These are phyloP conservation scores for Aphaenogaster ashmeadi DNA, from an alignment of 1,140 invertebrate species.

Conservation along the genomic window DNA sequence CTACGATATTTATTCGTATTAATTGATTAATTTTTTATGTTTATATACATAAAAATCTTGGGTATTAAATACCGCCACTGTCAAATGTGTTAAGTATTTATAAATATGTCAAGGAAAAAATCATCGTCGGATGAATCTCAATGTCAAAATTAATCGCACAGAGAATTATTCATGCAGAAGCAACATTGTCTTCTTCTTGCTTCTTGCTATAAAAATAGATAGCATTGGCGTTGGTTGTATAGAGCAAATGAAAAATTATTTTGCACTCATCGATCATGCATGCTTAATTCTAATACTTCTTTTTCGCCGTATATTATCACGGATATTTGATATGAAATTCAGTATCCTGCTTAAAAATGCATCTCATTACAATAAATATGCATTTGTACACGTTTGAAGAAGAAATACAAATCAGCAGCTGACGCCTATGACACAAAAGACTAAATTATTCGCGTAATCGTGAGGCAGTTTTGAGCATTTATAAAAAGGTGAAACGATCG, in stretches of 20 bases:
- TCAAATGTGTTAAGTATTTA: not conserved
- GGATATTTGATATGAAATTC: conserved; percentile 6
- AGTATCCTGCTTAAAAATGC: not conserved
- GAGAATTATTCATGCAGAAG: conserved; percentile 15
- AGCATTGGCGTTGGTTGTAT: not conserved
- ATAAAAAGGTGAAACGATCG: conserved; percentile 20
- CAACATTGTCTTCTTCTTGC: not conserved
- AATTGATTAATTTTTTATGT: not conserved
- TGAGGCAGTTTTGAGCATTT: not conserved
- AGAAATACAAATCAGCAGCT: not conserved
- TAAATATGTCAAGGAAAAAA: not conserved
- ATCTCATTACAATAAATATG: not conserved
- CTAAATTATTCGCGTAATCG: conserved; percentile 20
- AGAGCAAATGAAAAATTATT: not conserved
- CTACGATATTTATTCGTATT: not conserved
- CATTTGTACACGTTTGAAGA: not conserved
- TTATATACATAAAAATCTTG: not conserved
- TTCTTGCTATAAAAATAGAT: not conserved
- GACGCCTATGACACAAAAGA: not conserved
- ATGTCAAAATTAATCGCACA: conserved; percentile 8
- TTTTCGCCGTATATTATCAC: not conserved
- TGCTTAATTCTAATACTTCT: not conserved
- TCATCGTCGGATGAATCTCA: not conserved
- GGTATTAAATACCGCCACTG: not conserved
- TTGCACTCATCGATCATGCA: not conserved